A percentile compares a stretch with the other conserved stretches of the same genome.
These are phyloP conservation scores for Daubentonia madagascariensis DNA, from an alignment of 2,113 vertebrate species.

Conservation along the genomic window DNA sequence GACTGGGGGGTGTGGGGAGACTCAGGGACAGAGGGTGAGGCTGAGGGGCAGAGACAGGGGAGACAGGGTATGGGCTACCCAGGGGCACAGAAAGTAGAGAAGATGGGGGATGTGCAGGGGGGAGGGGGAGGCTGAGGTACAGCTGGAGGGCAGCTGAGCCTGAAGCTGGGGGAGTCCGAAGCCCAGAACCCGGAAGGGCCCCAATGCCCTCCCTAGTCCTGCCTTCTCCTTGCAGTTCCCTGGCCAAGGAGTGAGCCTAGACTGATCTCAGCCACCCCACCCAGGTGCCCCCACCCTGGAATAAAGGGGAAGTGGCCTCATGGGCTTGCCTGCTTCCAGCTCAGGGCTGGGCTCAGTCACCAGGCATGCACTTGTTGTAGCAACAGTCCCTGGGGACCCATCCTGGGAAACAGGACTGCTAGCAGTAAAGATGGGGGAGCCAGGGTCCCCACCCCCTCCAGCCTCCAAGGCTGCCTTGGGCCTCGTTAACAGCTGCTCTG, in stretches of 20 bases:
- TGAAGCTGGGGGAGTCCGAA: not conserved
- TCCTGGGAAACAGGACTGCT: not conserved
- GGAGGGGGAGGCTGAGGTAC: not conserved
- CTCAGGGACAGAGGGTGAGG: not conserved
- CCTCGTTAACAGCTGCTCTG: not conserved
- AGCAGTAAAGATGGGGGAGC: constrained; percentile 53
- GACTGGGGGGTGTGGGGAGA: not conserved
- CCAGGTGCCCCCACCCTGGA: not conserved
- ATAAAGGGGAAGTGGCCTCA: not conserved
- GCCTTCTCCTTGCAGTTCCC: not conserved
- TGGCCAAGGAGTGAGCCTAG: not conserved
- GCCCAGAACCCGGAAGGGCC: not conserved
- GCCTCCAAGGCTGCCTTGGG: not conserved
- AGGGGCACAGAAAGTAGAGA: not conserved
- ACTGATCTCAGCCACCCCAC: not conserved
- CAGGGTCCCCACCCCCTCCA: not conserved
- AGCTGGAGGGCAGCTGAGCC: not conserved
- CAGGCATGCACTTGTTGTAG: constrained; percentile 69
- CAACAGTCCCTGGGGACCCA: constrained; percentile 56
- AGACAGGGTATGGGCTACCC: too few relatives aligned
- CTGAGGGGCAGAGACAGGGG: too few relatives aligned
- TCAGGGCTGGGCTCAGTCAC: constrained; percentile 18
- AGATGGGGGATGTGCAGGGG: not conserved
- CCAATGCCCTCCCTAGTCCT: not conserved
- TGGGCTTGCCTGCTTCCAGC: not conserved